phyloP scores from a whole-genome alignment of 2,888 invertebrate genomes.

The Bellardia bayeri region DNA sequence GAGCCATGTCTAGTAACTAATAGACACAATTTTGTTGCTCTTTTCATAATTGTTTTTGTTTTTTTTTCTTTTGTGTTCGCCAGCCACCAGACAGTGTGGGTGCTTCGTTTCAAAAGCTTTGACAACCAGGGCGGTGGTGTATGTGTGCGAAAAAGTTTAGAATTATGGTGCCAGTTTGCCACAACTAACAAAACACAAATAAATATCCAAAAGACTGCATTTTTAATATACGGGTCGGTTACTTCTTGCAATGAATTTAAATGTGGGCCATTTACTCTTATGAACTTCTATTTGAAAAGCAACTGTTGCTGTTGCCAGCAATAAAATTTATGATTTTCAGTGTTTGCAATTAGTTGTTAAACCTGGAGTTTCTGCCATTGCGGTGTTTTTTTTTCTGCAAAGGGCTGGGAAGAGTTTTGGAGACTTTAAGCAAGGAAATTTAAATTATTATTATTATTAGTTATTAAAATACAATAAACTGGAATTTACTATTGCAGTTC shows the following conservation, averaged over 20 bases:
- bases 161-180: conserved; percentile 66
- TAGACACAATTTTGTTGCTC: conserved; percentile 22
- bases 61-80: background rate
- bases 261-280: conserved; percentile 57
- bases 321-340: conserved; percentile 50
- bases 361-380: conserved; percentile 20
- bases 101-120: conserved; percentile 55
- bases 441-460: no score
- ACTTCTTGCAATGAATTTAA: conserved; percentile 57
- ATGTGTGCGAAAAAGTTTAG: conserved; percentile 26
- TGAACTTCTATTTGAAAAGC: background rate
- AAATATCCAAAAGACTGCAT: conserved; percentile 27
- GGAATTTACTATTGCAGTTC: no score
- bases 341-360: conserved; percentile 44
- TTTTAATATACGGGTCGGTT: conserved; percentile 52
- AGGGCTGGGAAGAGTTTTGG: no score
- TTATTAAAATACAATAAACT: no score
- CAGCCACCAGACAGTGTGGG: conserved; percentile 69
- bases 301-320: conserved; percentile 62
- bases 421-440: no score
- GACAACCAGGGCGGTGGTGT: conserved; percentile 51
- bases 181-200: conserved; percentile 7
- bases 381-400: no score
- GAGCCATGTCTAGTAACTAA: conserved; percentile 14
- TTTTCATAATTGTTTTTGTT: conserved; percentile 6